Evolutionary conservation across 2,888 invertebrate genomes (phyloP).

Genomic region (Ferdinandea cuprea): DNA sequence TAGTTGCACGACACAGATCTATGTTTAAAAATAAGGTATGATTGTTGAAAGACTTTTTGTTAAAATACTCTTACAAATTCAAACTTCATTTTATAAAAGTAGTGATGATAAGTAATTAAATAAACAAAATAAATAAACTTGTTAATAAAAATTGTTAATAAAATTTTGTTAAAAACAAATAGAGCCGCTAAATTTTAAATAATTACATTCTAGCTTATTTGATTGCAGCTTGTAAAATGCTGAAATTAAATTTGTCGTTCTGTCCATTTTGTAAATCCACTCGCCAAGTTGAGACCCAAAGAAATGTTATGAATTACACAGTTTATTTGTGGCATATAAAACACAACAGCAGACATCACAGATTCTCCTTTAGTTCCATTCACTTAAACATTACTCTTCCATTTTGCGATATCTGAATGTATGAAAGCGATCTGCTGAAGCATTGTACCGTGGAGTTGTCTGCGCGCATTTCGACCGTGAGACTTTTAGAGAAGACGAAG

Average conservation of each 20-base stretch:
- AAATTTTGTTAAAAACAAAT: too few species aligned
- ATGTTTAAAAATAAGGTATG: too few species aligned
- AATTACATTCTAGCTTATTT: too few species aligned
- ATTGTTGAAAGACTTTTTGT: too few species aligned
- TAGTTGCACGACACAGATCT: too few species aligned
- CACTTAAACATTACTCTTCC: conserved; percentile 34
- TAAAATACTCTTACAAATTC: too few species aligned
- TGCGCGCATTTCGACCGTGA: conserved; percentile 43
- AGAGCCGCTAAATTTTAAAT: too few species aligned
- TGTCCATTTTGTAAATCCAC: conserved; percentile 2
- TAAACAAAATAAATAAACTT: too few species aligned
- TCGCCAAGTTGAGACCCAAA: background rate
- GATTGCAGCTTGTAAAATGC: background rate
- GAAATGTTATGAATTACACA: conserved; percentile 15
- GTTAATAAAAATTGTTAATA: too few species aligned
- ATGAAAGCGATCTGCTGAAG: conserved; percentile 35
- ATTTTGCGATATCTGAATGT: conserved; percentile 18
- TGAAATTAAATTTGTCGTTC: conserved; percentile 5
- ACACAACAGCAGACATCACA: conserved; percentile 2
- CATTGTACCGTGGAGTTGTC: conserved; percentile 31
- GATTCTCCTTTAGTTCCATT: conserved; percentile 28
- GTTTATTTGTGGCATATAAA: conserved; percentile 21
- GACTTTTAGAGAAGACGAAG: conserved; percentile 16
- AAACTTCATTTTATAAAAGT: too few species aligned
- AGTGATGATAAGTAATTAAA: too few species aligned